Conservation (phyloP, 2,113 vertebrate genomes). For the Lycocorax pyrrhopterus region DNA sequence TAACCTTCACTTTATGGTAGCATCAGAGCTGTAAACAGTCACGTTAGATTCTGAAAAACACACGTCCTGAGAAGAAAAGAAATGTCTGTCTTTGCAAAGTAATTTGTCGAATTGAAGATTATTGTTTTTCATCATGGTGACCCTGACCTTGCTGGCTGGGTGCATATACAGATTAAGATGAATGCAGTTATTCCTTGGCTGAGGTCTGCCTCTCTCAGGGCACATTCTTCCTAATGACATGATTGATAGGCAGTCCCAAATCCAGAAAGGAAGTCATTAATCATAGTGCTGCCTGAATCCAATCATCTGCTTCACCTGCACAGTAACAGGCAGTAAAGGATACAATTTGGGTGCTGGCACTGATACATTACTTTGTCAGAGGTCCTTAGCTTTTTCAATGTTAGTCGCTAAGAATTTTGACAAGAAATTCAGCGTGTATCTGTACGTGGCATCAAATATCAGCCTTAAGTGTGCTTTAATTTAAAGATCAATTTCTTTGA, state of each 20-base stretch:
- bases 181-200: conserved; percentile 99
- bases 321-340: conserved; percentile 96
- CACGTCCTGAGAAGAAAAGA: conserved; percentile 75
- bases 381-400: conserved; percentile 84
- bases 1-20: conserved; percentile 92
- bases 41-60: conserved; percentile 79
- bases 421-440: conserved; percentile 74
- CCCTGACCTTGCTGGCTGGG: conserved; percentile 97
- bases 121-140: conserved; percentile 99
- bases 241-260: conserved; percentile 99
- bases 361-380: conserved; percentile 80
- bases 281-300: conserved; percentile 97
- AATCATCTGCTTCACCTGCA: conserved; percentile 99
- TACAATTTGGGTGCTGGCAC: conserved; percentile 89
- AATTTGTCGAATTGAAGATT: conserved; percentile 99
- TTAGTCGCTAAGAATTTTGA: conserved; percentile 78
- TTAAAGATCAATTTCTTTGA: neutral
- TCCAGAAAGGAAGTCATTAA: conserved; percentile 99
- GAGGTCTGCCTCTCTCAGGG: conserved; percentile 99
- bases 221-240: conserved; percentile 99
- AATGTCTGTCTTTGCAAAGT: conserved; percentile 94
- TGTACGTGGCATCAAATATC: conserved; percentile 66
- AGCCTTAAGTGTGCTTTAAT: neutral
- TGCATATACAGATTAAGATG: conserved; percentile 99
- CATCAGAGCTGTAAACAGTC: conserved; percentile 89